Evolutionary conservation across 2,113 vertebrate genomes (phyloP), one percentile per base, ranked within the genome.

Genomic region (Lepus europaeus): DNA sequence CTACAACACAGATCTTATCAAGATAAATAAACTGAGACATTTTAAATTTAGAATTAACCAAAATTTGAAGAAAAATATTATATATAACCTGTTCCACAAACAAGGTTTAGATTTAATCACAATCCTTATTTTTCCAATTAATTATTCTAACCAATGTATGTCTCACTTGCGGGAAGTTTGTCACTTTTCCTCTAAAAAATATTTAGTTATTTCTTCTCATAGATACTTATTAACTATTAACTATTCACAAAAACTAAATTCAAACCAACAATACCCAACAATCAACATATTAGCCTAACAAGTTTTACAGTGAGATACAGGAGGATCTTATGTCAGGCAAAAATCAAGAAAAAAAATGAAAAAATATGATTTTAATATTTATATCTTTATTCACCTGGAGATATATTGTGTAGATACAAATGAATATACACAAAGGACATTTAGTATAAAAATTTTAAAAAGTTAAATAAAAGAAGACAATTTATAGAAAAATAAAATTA

Each of bases 401-500:
- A 19, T 61, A 9, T 82, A 59, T n/a, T 33, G 56, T 2, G 22
- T 27, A 39, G 5, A 2, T 53, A 14, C 39, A 0, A 9, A 68
- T 17, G 13, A 19, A 5, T 53, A 53, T 56, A 33, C 2, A 87
- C 29, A 56, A 9, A 73, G 2, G 45, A 22, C 36, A 72, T 23
- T 13, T 63, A 53, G 17, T n/a, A 31, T 22, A 68, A 59, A 33
- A 80, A 63, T 9, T 61, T 29, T 12, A 5, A 64, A 17, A 22
- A 3, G 49, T 66, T 76, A 70, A 94, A 76, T 39, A 10, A 69
- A 79, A 80, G 8, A 56, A 6, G 31, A 78, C 13, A 89, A 23
- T 4, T 86, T 59, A 27, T 76, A 79, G 33, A 87, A 95, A 93
- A 83, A 91, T 53, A 68, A 82, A 93, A 84, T 74, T 70, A 74